These are phyloP conservation scores for Mionectes macconnelli DNA, from an alignment of 2,113 vertebrate genomes.

Conservation along the genomic window DNA sequence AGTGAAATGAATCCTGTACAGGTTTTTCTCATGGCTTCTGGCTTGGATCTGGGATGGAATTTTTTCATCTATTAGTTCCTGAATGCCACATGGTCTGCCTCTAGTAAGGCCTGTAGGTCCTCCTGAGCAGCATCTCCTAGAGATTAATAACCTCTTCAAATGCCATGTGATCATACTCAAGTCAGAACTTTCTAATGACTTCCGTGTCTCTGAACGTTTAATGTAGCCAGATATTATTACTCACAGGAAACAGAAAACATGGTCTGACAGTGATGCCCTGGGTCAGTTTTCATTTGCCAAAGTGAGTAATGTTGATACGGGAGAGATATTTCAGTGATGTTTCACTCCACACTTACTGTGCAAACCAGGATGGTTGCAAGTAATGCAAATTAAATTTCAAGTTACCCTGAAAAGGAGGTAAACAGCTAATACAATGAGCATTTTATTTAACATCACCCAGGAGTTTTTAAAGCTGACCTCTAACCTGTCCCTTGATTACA, in stretches of 20 bases:
- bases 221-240: not conserved
- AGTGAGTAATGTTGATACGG: not conserved
- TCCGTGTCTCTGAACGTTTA: not conserved
- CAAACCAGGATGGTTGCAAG: not conserved
- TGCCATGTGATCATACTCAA: not conserved
- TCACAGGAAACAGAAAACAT: not conserved
- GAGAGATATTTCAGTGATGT: not conserved
- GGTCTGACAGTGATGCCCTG: not conserved
- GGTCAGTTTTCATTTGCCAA: not conserved
- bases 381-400: slow-evolving; percentile 8
- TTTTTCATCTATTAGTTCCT: not conserved
- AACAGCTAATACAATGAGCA: not conserved
- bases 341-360: not conserved
- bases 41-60: not conserved
- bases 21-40: not conserved
- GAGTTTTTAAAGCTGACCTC: slow-evolving; percentile 24
- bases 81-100: not conserved
- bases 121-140: not conserved
- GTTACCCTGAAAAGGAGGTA: not conserved
- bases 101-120: not conserved
- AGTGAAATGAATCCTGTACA: rapidly evolving
- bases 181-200: not conserved
- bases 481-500: not conserved
- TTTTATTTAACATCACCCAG: not conserved
- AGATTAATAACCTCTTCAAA: not conserved